Evolutionary conservation across 2,113 vertebrate genomes (phyloP).

Genomic region (Vidua chalybeata): DNA sequence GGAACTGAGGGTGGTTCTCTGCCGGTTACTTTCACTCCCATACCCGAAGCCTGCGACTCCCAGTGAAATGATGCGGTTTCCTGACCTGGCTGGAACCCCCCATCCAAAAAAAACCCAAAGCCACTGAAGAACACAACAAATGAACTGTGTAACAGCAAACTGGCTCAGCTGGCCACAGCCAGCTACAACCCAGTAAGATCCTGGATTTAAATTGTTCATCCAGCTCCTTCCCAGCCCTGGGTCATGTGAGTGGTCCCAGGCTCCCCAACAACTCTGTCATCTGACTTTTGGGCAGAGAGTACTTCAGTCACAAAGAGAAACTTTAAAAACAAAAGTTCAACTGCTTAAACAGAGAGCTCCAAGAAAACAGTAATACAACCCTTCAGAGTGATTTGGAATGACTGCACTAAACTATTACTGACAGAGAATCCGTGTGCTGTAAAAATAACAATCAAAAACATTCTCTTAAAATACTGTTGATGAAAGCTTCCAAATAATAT

Average conservation of each 20-base stretch:
- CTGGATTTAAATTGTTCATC: background rate
- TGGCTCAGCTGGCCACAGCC: background rate
- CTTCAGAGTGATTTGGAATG: background rate
- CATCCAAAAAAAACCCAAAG: background rate
- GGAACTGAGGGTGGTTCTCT: background rate
- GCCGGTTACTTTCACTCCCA: background rate
- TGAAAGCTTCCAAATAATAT: background rate
- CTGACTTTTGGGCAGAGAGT: background rate
- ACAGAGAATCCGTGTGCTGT: background rate
- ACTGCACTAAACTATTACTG: background rate
- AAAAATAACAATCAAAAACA: background rate
- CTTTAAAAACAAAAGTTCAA: background rate
- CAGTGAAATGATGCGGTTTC: background rate
- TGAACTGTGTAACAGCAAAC: background rate
- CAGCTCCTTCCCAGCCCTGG: background rate
- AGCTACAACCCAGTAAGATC: background rate
- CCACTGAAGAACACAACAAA: background rate
- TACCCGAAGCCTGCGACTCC: rapidly evolving
- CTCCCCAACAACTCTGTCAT: rapidly evolving
- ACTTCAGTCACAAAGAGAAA: background rate
- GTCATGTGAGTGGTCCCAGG: background rate
- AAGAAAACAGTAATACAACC: background rate
- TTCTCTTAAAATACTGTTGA: background rate
- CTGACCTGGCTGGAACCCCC: background rate
- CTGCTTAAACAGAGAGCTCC: background rate